These are phyloP conservation scores for Dendroctonus ponderosae DNA, from an alignment of 1,140 invertebrate genomes.

Conservation along the genomic window DNA sequence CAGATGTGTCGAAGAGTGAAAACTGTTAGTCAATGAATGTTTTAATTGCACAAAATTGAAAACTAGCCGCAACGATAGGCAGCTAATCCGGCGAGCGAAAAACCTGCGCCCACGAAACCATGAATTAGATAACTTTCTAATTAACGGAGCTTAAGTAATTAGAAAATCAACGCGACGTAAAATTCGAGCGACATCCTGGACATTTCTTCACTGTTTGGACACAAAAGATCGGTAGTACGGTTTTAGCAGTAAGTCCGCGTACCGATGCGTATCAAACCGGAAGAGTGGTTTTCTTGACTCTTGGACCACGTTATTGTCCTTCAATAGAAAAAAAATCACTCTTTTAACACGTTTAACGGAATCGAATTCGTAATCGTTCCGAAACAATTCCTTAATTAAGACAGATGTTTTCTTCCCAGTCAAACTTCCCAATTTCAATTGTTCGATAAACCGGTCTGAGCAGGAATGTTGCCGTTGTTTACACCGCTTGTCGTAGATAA, in stretches of 20 bases:
- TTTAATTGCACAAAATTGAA: too few relatives aligned
- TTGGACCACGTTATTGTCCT: conserved; percentile 37
- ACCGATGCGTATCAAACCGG: conserved; percentile 34
- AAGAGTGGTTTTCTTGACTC: conserved; percentile 35
- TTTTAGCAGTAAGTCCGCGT: conserved; percentile 31
- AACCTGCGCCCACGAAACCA: conserved; percentile 10
- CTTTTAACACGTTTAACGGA: conserved; percentile 32
- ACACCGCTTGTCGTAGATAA: too few relatives aligned
- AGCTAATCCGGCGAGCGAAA: not conserved
- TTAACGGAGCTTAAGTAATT: conserved; percentile 33
- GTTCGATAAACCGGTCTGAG: too few relatives aligned
- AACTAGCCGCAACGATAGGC: too few relatives aligned
- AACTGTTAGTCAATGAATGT: too few relatives aligned
- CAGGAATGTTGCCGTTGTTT: too few relatives aligned
- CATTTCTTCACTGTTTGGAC: conserved; percentile 36
- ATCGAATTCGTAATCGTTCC: conserved; percentile 13
- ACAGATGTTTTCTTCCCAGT: too few relatives aligned
- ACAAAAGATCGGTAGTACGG: conserved; percentile 38
- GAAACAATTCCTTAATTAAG: conserved; percentile 5
- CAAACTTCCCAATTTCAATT: too few relatives aligned
- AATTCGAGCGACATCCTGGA: conserved; percentile 36
- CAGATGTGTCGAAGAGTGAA: too few relatives aligned
- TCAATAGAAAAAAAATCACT: conserved; percentile 25
- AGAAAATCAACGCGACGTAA: conserved; percentile 32
- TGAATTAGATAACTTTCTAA: conserved; percentile 29